A percentile compares a stretch with the other conserved stretches of the same genome.
phyloP scores from a whole-genome alignment of 2,888 invertebrate genomes.

The Coenonympha glycerion region DNA sequence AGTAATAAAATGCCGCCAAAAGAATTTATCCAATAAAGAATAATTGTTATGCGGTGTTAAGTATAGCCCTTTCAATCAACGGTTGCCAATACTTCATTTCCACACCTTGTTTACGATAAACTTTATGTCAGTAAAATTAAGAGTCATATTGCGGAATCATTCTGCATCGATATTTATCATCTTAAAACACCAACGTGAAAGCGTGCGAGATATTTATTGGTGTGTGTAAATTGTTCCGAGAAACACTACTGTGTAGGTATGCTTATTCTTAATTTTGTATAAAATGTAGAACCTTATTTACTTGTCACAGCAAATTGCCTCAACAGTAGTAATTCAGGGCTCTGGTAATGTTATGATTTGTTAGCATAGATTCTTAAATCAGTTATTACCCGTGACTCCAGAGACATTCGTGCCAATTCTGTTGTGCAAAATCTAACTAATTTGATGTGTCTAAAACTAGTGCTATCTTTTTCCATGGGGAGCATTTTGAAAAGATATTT shows the following conservation, averaged over 20 bases:
- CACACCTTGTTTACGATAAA: neutral
- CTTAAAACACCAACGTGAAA: slow-evolving; percentile 3
- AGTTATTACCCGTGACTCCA: no score
- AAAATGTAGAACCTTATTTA: no score
- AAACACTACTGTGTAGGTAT: slow-evolving; percentile 5
- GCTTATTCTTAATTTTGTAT: no score
- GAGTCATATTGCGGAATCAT: neutral
- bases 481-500: no score
- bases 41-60: slow-evolving; percentile 21
- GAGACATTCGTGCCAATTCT: no score
- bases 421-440: no score
- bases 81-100: neutral
- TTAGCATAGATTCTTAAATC: no score
- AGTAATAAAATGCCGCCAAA: slow-evolving; percentile 10
- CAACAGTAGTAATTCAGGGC: no score
- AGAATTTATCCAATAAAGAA: slow-evolving; percentile 21
- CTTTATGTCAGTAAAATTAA: neutral
- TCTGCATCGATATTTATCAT: neutral
- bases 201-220: slow-evolving; percentile 7
- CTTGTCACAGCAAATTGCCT: no score
- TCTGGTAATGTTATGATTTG: no score
- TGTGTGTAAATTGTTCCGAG: slow-evolving; percentile 3
- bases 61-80: slow-evolving; percentile 13
- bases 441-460: no score
- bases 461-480: no score